These are phyloP conservation scores for Mylabris sibirica DNA, from an alignment of 2,888 invertebrate genomes.

Conservation along the genomic window DNA sequence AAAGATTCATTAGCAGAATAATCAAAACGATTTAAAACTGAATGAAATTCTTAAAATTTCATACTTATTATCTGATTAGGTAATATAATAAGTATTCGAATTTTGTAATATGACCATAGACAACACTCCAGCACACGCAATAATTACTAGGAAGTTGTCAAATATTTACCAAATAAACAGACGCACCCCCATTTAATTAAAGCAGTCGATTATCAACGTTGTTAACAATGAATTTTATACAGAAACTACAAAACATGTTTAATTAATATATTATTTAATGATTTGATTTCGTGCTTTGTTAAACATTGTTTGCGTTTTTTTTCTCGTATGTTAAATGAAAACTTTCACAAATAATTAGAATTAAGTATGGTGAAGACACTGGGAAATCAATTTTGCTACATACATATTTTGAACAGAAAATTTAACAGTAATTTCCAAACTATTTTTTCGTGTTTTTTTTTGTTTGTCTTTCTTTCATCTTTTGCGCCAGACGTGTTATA, in stretches of 20 bases:
- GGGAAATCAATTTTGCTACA: not conserved
- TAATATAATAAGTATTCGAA: not conserved
- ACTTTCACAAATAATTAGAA: not conserved
- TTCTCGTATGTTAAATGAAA: not conserved
- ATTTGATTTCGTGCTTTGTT: slow-evolving; percentile 3
- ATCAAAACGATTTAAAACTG: not conserved
- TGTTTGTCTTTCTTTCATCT: not conserved
- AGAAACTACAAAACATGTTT: slow-evolving; percentile 2
- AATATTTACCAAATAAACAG: slow-evolving; percentile 18
- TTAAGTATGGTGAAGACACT: not conserved
- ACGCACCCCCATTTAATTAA: slow-evolving; percentile 15
- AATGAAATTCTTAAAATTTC: not conserved
- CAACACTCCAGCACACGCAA: not conserved
- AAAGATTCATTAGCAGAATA: not conserved
- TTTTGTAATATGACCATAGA: not conserved
- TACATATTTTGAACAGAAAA: not conserved
- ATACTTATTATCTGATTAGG: not conserved
- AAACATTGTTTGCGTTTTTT: not conserved
- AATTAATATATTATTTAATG: not conserved
- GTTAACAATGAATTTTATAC: slow-evolving; percentile 14
- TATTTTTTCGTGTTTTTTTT: not conserved
- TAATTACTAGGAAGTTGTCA: slow-evolving; percentile 10
- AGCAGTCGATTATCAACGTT: slow-evolving; percentile 14
- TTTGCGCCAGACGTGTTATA: slow-evolving; percentile 24
- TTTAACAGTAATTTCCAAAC: not conserved